phyloP scores from a whole-genome alignment of 1,140 invertebrate genomes.

The Lepidostoma basale region DNA sequence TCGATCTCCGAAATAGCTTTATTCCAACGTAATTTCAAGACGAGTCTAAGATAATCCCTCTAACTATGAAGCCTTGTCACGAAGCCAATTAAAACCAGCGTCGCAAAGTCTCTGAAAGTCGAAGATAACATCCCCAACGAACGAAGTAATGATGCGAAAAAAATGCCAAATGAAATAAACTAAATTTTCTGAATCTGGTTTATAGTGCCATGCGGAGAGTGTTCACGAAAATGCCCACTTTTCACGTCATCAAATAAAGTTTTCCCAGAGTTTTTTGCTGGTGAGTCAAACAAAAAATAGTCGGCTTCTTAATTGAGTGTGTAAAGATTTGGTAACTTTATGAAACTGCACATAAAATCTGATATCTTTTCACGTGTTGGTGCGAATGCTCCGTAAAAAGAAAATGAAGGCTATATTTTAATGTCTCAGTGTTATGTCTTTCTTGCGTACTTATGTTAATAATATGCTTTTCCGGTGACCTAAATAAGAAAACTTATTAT shows the following conservation, averaged over 20 bases:
- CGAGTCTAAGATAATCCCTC: neutral
- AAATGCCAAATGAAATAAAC: conserved; percentile 3
- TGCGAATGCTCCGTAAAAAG: no score
- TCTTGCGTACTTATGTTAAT: no score
- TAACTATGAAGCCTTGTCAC: conserved; percentile 7
- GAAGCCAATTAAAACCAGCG: conserved; percentile 2
- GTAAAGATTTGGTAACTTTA: conserved; percentile 4
- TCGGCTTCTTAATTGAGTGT: conserved; percentile 5
- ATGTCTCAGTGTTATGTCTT: no score
- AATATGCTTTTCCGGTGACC: no score
- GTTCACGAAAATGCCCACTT: neutral
- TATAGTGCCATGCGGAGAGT: neutral
- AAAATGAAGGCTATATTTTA: no score
- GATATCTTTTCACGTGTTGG: no score
- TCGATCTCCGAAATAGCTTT: no score
- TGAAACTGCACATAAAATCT: no score
- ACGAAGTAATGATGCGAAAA: conserved; percentile 1
- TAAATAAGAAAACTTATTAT: no score
- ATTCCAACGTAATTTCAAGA: no score
- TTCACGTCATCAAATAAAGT: conserved; percentile 14
- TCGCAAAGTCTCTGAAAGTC: conserved; percentile 5
- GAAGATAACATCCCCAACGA: neutral
- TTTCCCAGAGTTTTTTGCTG: no score
- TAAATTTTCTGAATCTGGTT: neutral
- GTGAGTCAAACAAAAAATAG: no score